Conservation (phyloP, 2,113 vertebrate genomes). For the Solea solea region DNA sequence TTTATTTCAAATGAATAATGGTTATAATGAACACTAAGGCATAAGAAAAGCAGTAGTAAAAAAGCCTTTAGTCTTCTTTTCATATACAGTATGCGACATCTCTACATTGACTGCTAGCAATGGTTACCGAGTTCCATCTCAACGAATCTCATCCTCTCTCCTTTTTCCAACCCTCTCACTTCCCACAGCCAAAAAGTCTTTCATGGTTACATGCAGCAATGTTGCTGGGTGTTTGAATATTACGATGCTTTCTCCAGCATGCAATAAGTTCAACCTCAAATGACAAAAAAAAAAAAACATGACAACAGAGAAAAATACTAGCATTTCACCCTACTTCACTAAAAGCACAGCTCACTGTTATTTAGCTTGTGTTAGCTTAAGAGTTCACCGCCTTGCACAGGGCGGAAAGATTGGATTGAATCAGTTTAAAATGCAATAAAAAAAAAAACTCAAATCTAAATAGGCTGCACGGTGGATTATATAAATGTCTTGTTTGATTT, state of each 20-base stretch:
- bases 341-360: too few relatives aligned
- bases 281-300: slow-evolving; percentile 13
- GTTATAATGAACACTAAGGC: background rate
- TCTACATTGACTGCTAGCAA: background rate
- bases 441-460: too few relatives aligned
- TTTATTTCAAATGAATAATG: background rate
- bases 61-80: background rate
- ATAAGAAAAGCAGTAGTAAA: background rate
- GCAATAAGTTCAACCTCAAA: slow-evolving; percentile 63
- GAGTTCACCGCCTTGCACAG: too few relatives aligned
- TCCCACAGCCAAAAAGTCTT: slow-evolving; percentile 37
- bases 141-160: slow-evolving; percentile 65
- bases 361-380: too few relatives aligned
- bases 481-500: too few relatives aligned
- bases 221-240: slow-evolving; percentile 21
- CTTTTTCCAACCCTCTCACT: slow-evolving; percentile 60
- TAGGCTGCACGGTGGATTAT: too few relatives aligned
- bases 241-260: slow-evolving; percentile 51
- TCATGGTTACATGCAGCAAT: slow-evolving; percentile 53
- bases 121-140: slow-evolving; percentile 32
- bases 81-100: background rate
- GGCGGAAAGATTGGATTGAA: too few relatives aligned
- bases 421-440: too few relatives aligned
- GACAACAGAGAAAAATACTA: background rate
- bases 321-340: too few relatives aligned